Percentiles rank a stretch among this genome's conserved stretches.
These are phyloP conservation scores for Acrocera orbiculus DNA, from an alignment of 2,888 invertebrate species.

Conservation along the genomic window DNA sequence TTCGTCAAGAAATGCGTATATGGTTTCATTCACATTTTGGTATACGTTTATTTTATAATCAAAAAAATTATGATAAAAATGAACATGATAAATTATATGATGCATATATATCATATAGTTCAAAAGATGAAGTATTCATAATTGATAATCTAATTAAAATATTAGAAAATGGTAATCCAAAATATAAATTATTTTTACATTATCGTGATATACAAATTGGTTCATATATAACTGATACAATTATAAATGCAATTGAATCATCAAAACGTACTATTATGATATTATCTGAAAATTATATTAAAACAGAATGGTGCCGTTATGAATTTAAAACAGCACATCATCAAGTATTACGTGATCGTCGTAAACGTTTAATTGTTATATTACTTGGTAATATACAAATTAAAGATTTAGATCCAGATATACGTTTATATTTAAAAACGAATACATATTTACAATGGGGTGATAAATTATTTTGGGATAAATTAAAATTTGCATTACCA, in stretches of 20 bases:
- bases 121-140: conserved; percentile 82
- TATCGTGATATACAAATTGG: conserved; percentile 82
- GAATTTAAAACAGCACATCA: conserved; percentile 90
- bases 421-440: conserved; percentile 75
- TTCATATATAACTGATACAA: conserved; percentile 79
- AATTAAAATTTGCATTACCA: conserved; percentile 80
- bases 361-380: conserved; percentile 76
- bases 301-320: conserved; percentile 88
- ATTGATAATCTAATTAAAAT: conserved; percentile 74
- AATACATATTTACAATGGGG: conserved; percentile 86
- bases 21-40: conserved; percentile 77
- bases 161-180: conserved; percentile 60
- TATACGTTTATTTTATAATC: conserved; percentile 58
- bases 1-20: conserved; percentile 64
- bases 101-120: conserved; percentile 88
- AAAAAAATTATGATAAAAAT: conserved; percentile 61
- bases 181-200: conserved; percentile 77
- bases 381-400: conserved; percentile 78
- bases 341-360: conserved; percentile 71
- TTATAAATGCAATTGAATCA: conserved; percentile 80
- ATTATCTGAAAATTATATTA: conserved; percentile 82
- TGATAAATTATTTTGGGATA: conserved; percentile 92
- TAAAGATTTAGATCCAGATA: conserved; percentile 77
- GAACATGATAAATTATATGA: conserved; percentile 80
- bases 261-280: conserved; percentile 81